phyloP scores from a whole-genome alignment of 2,888 invertebrate genomes.

The Mythimna lalbum region DNA sequence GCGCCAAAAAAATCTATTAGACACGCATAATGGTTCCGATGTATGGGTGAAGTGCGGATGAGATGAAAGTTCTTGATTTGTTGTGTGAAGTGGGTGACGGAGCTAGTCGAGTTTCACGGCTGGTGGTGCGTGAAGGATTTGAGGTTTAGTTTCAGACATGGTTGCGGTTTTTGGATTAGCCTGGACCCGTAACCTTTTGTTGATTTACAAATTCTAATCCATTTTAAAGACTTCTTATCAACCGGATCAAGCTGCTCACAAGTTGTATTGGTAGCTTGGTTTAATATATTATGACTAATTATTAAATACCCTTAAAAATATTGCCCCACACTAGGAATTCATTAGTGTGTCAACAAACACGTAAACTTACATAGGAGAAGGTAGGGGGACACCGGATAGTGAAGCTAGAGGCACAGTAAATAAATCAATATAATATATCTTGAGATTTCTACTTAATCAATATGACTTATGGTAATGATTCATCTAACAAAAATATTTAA shows the following conservation, averaged over 20 bases:
- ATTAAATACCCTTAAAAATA: no score
- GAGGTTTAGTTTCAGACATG: background rate
- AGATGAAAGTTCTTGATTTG: constrained; percentile 79
- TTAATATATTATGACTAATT: background rate
- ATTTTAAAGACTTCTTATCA: background rate
- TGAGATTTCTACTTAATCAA: no score
- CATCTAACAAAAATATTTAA: no score
- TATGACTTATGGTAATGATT: no score
- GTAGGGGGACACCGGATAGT: no score
- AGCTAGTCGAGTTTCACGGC: constrained; percentile 58
- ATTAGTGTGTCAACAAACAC: no score
- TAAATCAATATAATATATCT: no score
- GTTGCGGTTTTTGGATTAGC: background rate
- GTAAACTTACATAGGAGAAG: no score
- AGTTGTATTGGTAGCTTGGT: background rate
- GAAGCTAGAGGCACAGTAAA: no score
- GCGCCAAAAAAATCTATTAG: constrained; percentile 89
- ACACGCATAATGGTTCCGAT: constrained; percentile 86
- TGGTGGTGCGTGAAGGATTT: constrained; percentile 31
- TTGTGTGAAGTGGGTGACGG: constrained; percentile 68
- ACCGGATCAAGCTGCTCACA: background rate
- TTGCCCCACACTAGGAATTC: no score
- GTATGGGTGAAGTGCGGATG: constrained; percentile 76
- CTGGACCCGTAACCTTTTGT: background rate
- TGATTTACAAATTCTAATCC: background rate